Evolutionary conservation across 2,888 invertebrate species (phyloP).

Genomic region (Ectropis crepuscularia): DNA sequence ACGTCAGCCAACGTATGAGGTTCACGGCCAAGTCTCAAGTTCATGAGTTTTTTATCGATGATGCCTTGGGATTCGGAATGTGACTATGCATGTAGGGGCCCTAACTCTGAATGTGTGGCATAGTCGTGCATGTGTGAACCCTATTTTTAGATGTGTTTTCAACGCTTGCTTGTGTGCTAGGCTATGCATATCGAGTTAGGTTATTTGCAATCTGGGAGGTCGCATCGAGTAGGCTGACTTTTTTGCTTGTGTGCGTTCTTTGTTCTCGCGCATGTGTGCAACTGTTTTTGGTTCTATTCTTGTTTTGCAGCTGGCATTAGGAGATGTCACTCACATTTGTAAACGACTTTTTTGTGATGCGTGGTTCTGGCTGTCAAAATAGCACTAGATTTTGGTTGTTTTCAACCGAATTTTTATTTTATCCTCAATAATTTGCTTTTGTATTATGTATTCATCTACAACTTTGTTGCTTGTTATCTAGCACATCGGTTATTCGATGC

Average conservation of each 20-base stretch:
- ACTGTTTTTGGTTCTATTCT: slow-evolving; percentile 27
- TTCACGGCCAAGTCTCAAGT: slow-evolving; percentile 73
- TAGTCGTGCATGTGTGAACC: slow-evolving; percentile 32
- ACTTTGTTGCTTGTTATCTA: no score
- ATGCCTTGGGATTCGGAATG: slow-evolving; percentile 42
- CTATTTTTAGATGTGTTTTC: slow-evolving; percentile 26
- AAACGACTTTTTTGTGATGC: slow-evolving; percentile 10
- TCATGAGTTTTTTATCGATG: slow-evolving; percentile 57
- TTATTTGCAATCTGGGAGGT: slow-evolving; percentile 33
- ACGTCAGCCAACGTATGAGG: slow-evolving; percentile 65
- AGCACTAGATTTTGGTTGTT: slow-evolving; percentile 1
- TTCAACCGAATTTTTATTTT: neutral
- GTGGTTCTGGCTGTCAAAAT: slow-evolving; percentile 11
- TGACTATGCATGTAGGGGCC: slow-evolving; percentile 41
- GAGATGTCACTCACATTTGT: slow-evolving; percentile 22
- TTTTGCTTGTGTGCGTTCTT: slow-evolving; percentile 18
- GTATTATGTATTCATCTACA: no score
- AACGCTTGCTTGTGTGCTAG: neutral
- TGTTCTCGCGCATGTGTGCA: slow-evolving; percentile 27
- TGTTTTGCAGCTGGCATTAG: slow-evolving; percentile 30
- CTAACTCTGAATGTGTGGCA: slow-evolving; percentile 37
- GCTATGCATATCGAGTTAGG: slow-evolving; percentile 15
- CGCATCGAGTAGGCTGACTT: slow-evolving; percentile 20
- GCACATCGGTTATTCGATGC: no score
- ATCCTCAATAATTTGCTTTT: neutral